Conservation (phyloP, 2,888 invertebrate species). For the Parnassius apollo region DNA sequence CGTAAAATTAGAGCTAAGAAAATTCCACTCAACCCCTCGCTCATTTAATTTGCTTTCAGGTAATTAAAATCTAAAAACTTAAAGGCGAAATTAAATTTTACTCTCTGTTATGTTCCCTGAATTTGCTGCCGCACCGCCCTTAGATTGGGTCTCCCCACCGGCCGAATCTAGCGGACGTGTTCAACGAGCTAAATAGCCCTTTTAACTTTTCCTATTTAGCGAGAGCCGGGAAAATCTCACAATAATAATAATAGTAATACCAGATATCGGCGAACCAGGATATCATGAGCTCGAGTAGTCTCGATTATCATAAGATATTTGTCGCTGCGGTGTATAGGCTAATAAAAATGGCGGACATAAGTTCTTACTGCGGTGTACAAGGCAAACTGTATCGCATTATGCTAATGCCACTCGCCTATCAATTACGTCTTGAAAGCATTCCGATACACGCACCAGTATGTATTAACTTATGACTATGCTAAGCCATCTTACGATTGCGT, state of each 20-base stretch:
- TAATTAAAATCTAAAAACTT: slow-evolving; percentile 81
- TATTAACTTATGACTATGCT: slow-evolving; percentile 18
- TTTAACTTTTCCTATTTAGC: slow-evolving; percentile 81
- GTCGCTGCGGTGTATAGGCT: slow-evolving; percentile 40
- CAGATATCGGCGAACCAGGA: slow-evolving; percentile 48
- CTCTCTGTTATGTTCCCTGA: slow-evolving; percentile 35
- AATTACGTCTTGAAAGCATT: slow-evolving; percentile 23
- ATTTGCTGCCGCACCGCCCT: slow-evolving; percentile 6
- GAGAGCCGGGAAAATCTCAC: slow-evolving; percentile 69
- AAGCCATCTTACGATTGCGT: background rate
- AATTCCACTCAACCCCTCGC: slow-evolving; percentile 38
- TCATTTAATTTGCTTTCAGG: slow-evolving; percentile 77
- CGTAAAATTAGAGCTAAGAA: slow-evolving; percentile 27
- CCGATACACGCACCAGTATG: slow-evolving; percentile 28
- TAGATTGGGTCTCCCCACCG: slow-evolving; percentile 30
- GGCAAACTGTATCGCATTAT: slow-evolving; percentile 21
- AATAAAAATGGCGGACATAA: slow-evolving; percentile 43
- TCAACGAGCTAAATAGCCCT: slow-evolving; percentile 70
- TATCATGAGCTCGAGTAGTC: slow-evolving; percentile 62
- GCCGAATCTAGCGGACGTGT: slow-evolving; percentile 61
- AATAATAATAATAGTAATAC: slow-evolving; percentile 71
- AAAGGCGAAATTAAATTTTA: slow-evolving; percentile 76
- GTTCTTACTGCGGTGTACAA: slow-evolving; percentile 17
- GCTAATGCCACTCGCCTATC: slow-evolving; percentile 25
- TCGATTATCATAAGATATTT: slow-evolving; percentile 58